Conservation (phyloP, 2,888 invertebrate species). For the Tetanocera ferruginea region DNA sequence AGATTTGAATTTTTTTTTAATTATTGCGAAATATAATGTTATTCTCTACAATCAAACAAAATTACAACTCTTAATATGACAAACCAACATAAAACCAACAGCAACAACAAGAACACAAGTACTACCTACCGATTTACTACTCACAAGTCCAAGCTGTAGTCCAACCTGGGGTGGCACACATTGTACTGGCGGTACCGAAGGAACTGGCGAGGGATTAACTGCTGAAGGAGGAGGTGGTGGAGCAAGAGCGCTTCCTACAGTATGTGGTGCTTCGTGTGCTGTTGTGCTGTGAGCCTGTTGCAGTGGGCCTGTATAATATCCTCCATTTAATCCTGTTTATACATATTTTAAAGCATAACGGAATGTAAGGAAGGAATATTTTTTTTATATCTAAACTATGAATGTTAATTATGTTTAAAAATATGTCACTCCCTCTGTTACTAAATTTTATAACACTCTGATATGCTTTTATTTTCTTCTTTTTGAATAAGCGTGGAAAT, state of each 20-base stretch:
- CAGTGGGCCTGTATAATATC: conserved; percentile 80
- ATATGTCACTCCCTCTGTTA: background rate
- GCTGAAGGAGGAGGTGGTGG: conserved; percentile 58
- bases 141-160: conserved; percentile 72
- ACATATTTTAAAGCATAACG: conserved; percentile 52
- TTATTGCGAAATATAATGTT: background rate
- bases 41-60: conserved; percentile 41
- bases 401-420: conserved; percentile 38
- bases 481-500: no score
- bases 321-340: conserved; percentile 78
- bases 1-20: background rate
- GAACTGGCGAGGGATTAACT: conserved; percentile 71
- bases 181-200: conserved; percentile 70
- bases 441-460: no score
- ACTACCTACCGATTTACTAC: conserved; percentile 72
- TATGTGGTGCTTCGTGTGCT: conserved; percentile 79
- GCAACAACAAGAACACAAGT: conserved; percentile 43
- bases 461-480: no score
- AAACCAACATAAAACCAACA: conserved; percentile 49
- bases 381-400: conserved; percentile 51
- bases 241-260: conserved; percentile 61
- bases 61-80: conserved; percentile 44
- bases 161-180: conserved; percentile 69
- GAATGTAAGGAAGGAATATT: conserved; percentile 60
- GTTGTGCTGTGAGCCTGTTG: conserved; percentile 93